Percentiles rank a stretch among this genome's conserved stretches.
Evolutionary conservation across 2,797 vertebrate genomes (phyloP).

Genomic region (Stomatorhinus walkeri): DNA sequence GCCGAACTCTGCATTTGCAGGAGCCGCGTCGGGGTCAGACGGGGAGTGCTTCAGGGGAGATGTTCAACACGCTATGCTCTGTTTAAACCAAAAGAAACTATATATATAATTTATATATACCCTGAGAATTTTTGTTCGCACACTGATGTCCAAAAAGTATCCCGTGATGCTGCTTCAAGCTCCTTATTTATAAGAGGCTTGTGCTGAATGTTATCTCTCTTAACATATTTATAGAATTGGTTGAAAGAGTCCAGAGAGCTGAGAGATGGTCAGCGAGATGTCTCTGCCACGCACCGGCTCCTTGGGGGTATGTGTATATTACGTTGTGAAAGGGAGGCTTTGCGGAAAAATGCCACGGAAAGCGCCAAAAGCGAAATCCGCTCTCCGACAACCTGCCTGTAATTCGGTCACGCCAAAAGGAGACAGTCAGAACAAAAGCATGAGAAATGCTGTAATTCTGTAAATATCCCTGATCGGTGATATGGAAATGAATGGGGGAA

Average conservation of each 20-base stretch:
- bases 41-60: not conserved
- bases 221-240: slow-evolving; percentile 1
- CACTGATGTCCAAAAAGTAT: not conserved
- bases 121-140: not conserved
- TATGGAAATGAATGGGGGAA: not conserved
- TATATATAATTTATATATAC: not conserved
- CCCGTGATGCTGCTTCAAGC: not conserved
- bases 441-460: not conserved
- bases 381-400: not conserved
- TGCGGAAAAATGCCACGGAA: not conserved
- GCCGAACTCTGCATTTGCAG: not conserved
- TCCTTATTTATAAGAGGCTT: not conserved
- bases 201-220: not conserved
- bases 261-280: not conserved
- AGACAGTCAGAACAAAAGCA: not conserved
- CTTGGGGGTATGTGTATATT: not conserved
- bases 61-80: not conserved
- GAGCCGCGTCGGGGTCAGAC: not conserved
- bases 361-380: not conserved
- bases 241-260: not conserved
- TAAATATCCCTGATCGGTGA: not conserved
- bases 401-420: not conserved
- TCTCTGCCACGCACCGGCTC: not conserved
- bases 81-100: slow-evolving; percentile 8
- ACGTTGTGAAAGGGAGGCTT: not conserved